Evolutionary conservation across 2,888 invertebrate genomes (phyloP), one percentile per base, ranked within the genome.

Genomic region (Flexamia atlantica): DNA sequence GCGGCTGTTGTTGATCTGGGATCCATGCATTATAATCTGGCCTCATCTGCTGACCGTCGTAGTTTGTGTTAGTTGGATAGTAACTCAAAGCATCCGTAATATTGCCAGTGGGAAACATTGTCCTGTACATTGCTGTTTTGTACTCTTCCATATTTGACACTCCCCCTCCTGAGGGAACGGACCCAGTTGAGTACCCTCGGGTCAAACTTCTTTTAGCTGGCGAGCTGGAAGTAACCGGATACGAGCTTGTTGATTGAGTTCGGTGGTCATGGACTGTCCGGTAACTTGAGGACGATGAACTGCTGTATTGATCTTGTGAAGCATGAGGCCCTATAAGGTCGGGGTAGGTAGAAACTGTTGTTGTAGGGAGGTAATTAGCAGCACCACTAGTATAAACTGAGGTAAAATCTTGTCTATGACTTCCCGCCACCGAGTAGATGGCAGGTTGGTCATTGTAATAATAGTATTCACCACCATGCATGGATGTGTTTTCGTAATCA

Each of bases 61-160:
- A 84, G 1, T 68, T 82, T n/a, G 76, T 93, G 46, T 94, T 94
- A 0, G 95, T 95, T 0, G 96, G 96, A 89, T 97, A 97, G 88
- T 96, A 97, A 0, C 95, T 95, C 9, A 97, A 90, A 17, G 96
- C 95, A 89, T 97, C 96, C 0, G 95, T 96, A 30, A 97, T 92
- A 84, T 91, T 90, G 4, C 95, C 94, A 0, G 94, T 93, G 57
- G 95, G 95, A 88, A 94, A 95, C 90, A 93, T 94, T 42, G 93
- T 91, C 83, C 95, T 92, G 88, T 94, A 93, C 90, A 93, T 92
- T 0, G 92, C 92, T 57, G 91, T 91, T 90, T 94, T 95, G 88
- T 94, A 94, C 20, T 91, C 91, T 81, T 95, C 94, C 88, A 94
- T 91, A 86, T 94, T 92, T 88, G 93, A 89, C 89, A 93, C 88